A percentile compares a stretch with the other conserved stretches of the same genome.
phyloP scores from a whole-genome alignment of 2,113 vertebrate species.

The Grallaria varia region DNA sequence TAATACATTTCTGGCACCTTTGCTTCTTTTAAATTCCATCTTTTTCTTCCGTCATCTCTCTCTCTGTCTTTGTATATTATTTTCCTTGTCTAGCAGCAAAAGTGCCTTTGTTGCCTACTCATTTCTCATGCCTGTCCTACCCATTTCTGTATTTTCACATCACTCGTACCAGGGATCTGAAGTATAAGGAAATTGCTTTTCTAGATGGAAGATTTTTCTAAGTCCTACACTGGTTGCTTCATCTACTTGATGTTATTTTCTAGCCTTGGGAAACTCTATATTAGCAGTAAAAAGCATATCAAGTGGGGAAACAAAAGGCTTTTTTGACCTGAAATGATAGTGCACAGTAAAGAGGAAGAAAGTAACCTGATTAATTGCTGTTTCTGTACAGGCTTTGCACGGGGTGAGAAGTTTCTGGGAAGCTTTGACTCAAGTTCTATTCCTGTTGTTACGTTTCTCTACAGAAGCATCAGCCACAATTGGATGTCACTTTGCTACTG shows the following conservation, averaged over 20 bases:
- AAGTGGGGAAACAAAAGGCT: background rate
- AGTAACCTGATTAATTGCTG: background rate
- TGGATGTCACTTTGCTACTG: background rate
- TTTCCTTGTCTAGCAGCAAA: constrained; percentile 11
- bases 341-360: background rate
- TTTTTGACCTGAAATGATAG: background rate
- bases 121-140: constrained; percentile 34
- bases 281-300: background rate
- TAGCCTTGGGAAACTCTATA: background rate
- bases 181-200: background rate
- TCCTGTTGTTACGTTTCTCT: background rate
- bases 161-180: background rate
- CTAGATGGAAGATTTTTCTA: background rate
- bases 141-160: constrained; percentile 17
- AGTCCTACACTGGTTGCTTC: background rate
- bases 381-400: background rate
- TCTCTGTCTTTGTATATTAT: background rate
- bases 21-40: constrained; percentile 1
- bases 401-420: background rate
- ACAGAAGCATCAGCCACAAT: background rate
- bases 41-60: background rate
- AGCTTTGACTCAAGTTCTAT: background rate
- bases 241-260: background rate
- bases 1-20: background rate
- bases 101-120: background rate